Evolutionary conservation across 2,113 vertebrate genomes (phyloP).

Genomic region (Lanius ludovicianus): DNA sequence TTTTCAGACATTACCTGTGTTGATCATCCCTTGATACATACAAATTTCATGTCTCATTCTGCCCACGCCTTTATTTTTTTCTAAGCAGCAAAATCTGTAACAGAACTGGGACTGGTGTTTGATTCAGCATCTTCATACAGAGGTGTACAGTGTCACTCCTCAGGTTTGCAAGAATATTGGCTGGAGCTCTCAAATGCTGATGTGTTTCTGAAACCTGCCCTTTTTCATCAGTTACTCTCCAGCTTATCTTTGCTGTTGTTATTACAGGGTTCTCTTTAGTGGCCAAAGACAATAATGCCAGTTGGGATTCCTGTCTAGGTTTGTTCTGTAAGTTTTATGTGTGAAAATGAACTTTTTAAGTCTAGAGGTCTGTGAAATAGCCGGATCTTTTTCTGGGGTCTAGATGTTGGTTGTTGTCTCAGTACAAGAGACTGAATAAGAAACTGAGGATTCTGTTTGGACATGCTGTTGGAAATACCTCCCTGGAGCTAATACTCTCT

Average conservation of each 20-base stretch:
- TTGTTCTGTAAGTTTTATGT: background rate
- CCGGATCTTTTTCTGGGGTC: background rate
- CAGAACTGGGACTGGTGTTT: background rate
- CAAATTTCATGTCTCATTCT: background rate
- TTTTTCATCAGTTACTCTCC: background rate
- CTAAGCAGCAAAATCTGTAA: background rate
- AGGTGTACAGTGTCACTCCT: background rate
- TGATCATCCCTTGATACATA: fast-evolving
- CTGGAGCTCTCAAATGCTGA: background rate
- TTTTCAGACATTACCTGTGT: background rate
- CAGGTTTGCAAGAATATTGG: background rate
- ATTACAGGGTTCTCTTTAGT: background rate
- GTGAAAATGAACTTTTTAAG: background rate
- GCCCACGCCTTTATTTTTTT: background rate
- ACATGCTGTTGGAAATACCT: background rate
- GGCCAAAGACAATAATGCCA: background rate
- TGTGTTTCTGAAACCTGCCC: background rate
- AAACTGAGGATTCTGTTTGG: background rate
- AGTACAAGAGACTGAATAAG: background rate
- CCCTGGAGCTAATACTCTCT: background rate
- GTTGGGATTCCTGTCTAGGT: background rate
- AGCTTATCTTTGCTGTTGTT: background rate
- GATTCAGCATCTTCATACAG: background rate
- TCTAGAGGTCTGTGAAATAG: background rate
- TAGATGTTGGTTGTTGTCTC: background rate